phyloP scores from a whole-genome alignment of 1,140 invertebrate genomes.

The Drosophila pseudoobscura region DNA sequence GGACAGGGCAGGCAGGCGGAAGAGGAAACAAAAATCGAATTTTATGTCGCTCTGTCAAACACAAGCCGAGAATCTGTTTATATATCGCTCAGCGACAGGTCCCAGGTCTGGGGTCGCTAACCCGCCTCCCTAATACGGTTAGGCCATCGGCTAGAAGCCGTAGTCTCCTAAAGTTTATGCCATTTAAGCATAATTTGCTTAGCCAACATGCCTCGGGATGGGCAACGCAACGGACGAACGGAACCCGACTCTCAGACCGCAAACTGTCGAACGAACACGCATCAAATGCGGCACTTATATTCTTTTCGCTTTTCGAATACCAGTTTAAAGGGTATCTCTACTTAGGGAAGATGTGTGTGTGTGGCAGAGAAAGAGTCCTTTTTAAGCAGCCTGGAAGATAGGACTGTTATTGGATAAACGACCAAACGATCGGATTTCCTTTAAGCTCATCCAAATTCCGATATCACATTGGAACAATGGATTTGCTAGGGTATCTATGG shows the following conservation, averaged over 20 bases:
- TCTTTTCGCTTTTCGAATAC: slow-evolving; percentile 8
- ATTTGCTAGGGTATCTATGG: too few relatives aligned
- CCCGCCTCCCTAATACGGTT: slow-evolving; percentile 5
- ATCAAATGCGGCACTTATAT: slow-evolving; percentile 67
- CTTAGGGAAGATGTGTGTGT: too few relatives aligned
- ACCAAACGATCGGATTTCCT: too few relatives aligned
- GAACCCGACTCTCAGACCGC: slow-evolving; percentile 29
- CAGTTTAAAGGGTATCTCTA: too few relatives aligned
- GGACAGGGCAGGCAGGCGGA: slow-evolving; percentile 3
- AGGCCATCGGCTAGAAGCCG: slow-evolving; percentile 26
- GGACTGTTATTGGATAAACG: too few relatives aligned
- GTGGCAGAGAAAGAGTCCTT: too few relatives aligned
- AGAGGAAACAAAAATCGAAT: slow-evolving; percentile 45
- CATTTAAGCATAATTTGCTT: slow-evolving; percentile 75
- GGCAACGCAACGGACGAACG: neutral
- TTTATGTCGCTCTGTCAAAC: slow-evolving; percentile 56
- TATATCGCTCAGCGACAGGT: slow-evolving; percentile 48
- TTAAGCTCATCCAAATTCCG: too few relatives aligned
- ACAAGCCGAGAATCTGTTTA: slow-evolving; percentile 65
- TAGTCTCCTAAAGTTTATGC: slow-evolving; percentile 54
- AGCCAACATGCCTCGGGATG: slow-evolving; percentile 27
- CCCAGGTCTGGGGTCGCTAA: neutral
- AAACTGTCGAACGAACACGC: slow-evolving; percentile 44
- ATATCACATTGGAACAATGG: too few relatives aligned
- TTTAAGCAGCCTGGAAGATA: too few relatives aligned